Base-by-base conservation (phyloP, 2,888 invertebrate species). In the Hirtodrosophila trivittata region DNA sequence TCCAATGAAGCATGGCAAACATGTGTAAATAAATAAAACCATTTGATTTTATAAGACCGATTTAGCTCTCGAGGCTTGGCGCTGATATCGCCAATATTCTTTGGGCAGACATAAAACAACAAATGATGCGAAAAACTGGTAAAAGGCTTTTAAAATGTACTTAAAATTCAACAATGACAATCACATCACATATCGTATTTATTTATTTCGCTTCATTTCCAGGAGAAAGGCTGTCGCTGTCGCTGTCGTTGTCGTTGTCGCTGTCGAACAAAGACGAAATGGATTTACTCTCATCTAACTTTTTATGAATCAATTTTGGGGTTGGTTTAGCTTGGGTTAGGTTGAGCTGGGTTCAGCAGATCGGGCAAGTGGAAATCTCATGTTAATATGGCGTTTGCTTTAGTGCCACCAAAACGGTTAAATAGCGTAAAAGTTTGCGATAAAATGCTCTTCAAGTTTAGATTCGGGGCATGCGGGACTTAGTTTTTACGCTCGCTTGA, bases 21-120 rank as follows among this genome's bases (percentile, higher is more conserved):
- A 87, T 81, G 85, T 82, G 85, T 87, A 82, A 87, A 81, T 87
- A 87, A 85, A 82, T 82, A 87, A 86, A 87, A 82, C 63, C 87
- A 85, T 87, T 82, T 85, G 64, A 75, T 75, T 57, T 21, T 21
- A 21, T 3, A 21, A 21, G 18, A 21, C 33, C 56, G 9, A 16
- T 69, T 28, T 54, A 39, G 39, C 64, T 16, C 6, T 8, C 10
- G 32, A 21, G 10, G 7, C 26, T 46, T 25, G 16, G 8, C 35
- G 42, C 35, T 14, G 66, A 57, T 46, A 50, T 57, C 47, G 42
- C 64, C 60, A 60, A 60, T 60, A 52, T 65, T 64, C 75, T 60
- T 52, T 63, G 43, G 47, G 50, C 55, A 52, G 62, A 57, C 81
- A 84, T 85, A 84, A 85, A 77, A 69, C 67, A 74, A 77, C 77